Evolutionary conservation across 1,140 invertebrate species (phyloP), one percentile per base, ranked within the genome.

Genomic region (Polyergus mexicanus): DNA sequence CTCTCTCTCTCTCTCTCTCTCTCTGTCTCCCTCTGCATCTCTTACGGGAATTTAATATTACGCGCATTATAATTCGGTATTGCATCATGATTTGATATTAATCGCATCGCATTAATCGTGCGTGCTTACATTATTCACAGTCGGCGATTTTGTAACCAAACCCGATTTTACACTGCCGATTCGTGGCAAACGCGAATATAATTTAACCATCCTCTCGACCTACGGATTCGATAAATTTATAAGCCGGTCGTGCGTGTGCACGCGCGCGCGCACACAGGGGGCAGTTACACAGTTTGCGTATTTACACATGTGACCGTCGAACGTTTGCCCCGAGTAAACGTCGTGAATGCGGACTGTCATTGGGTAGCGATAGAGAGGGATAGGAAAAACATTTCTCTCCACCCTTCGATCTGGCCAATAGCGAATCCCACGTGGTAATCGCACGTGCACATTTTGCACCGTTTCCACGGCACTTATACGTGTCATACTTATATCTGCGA

Each of bases 271-370:
- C 32, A 8, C 11, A 19, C 16, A 16, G 47, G 16, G 3, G 47
- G 47, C 41, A 62, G 63, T 62, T 84, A 71, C 75, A 56, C 84
- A 71, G 81, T 86, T 86, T 69, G 85, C 68, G 76, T 60, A 71
- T 87, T 88, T 78, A 69, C 58, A 69, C 58, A 44, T 72, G 65
- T 35, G 72, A 56, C 62, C 44, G 69, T 44, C 54, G 44, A 69
- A 87, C 77, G 71, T 87, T 87, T 87, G 69, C 85, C 8, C 44
- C 35, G 63, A 44, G 85, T 86, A 86, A 86, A 86, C 76, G 66
- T 69, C 77, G 62, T 65, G 85, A 54, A 84, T 84, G 62, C 81
- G 54, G 41, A 32, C 58, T 58, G 44, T 32, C 63, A 51, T 19
- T 51, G 16, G 38, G 25, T 4, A 11, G 19, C 0, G 25, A 25